Evolutionary conservation across 2,113 vertebrate species (phyloP).

Genomic region (Chaetops frenatus): DNA sequence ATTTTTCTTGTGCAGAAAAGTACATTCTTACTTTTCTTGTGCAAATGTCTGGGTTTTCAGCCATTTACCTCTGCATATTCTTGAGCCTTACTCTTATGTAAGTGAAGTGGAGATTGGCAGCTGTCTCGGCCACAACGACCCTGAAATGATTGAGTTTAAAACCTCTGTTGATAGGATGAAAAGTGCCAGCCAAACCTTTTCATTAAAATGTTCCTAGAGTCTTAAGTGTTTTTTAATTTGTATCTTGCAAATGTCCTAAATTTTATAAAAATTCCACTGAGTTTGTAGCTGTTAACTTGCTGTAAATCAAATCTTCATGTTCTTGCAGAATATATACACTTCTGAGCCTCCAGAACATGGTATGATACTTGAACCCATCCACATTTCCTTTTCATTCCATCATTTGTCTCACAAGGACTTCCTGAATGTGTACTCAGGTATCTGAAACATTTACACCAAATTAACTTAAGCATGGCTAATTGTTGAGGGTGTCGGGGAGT

Average conservation of each 20-base stretch:
- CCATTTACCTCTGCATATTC: not conserved
- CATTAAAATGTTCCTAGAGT: not conserved
- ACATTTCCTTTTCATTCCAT: not conserved
- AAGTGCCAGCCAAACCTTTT: not conserved
- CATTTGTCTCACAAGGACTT: not conserved
- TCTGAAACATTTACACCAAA: not conserved
- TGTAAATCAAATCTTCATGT: not conserved
- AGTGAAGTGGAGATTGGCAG: rapidly evolving
- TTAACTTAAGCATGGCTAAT: not conserved
- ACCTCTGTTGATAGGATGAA: not conserved
- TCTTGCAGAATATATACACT: not conserved
- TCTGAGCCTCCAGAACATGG: not conserved
- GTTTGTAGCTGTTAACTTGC: not conserved
- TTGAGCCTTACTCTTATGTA: not conserved
- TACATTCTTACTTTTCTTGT: not conserved
- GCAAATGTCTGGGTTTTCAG: not conserved
- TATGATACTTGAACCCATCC: not conserved
- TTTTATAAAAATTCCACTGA: not conserved
- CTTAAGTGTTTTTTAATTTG: not conserved
- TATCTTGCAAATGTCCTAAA: rapidly evolving
- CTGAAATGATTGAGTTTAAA: not conserved
- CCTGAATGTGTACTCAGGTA: not conserved
- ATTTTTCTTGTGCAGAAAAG: not conserved
- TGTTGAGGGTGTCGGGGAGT: not conserved
- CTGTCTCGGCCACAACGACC: rapidly evolving